Evolutionary conservation across 2,113 vertebrate genomes (phyloP), one percentile per base, ranked within the genome.

Genomic region (Chrysemys picta): DNA sequence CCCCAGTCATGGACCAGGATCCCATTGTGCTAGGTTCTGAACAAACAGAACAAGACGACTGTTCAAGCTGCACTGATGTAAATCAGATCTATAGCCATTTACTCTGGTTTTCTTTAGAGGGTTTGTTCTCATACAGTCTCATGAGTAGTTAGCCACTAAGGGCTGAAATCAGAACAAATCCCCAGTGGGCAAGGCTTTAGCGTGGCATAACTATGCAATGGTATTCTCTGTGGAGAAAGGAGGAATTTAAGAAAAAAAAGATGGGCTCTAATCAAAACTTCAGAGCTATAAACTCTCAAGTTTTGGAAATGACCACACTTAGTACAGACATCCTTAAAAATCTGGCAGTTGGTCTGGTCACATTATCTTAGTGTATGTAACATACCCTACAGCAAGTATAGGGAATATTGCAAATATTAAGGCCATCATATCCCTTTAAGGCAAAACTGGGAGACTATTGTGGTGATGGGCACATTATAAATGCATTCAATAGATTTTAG

Each of bases 171-270:
- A 5, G 53, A 80, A 53, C 69, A 49, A 45, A 4, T 42, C 12
- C 27, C 25, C 1, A 0, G 53, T 24, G 35, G 82, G 0, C 0
- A 12, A 8, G 24, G 69, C 17, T 38, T 19, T 72, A 19, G 17
- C 22, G 29, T 65, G 29, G 29, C 8, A 6, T 69, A 45, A n/a
- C 27, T 8, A 11, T 3, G 6, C n/a, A 25, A 47, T 21, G 5
- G 22, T 12, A 24, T 2, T 1, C 11, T 0, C 2, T 19, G 0
- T 6, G 3, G 22, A 3, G 3, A 2, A 65, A 35, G 27, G 29
- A 62, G 27, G 5, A 29, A 10, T 31, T 62, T 31, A 31, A 57
- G 10, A n/a, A 17, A 85, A 1, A 50, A 10, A 49, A 65, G 3
- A 75, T 0, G 0, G 85, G n/a, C 6, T 0, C 38, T 29, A 14